Evolutionary conservation across 64 coral and sea anemone genomes (phyloP), one percentile per base, ranked within the genome.

Genomic region (Hydrozoanthus tunicans): DNA sequence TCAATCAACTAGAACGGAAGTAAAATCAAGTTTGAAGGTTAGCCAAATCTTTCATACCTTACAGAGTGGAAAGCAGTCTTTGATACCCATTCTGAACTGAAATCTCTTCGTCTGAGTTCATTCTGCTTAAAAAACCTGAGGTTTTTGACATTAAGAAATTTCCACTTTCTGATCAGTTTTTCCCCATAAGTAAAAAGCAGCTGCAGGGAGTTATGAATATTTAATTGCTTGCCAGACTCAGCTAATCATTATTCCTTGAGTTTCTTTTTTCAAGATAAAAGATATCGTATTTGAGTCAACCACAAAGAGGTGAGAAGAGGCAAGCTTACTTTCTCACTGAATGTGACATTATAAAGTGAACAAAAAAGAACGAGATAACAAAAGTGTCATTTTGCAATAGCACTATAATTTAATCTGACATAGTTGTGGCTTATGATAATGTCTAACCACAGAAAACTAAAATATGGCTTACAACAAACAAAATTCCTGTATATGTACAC

Each of bases 191-290:
- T 15, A 73, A 27, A 14, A 75, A 75, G 13, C 83, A 88, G 54
- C 84, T 88, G 84, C 84, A 51, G 67, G 54, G 23, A 74, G 70
- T 59, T 88, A 88, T 88, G 20, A 88, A 88, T 88, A 88, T 74
- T 88, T 88, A 74, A 88, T 75, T 58, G 32, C 13, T 51, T 53
- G 20, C 55, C 70, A 43, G 55, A 56, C 56, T 88, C 24, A 64
- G 69, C 17, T 60, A 88, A 73, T 74, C 56, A 88, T 74, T 58
- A 60, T 60, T 43, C 63, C 25, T 32, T 81, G 63, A 5, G 63
- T 79, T 79, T 79, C 77, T 58, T 10, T 15, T 55, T 53, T 15
- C 9, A 55, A 53, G 3, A 23, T 15, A 79, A 59, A 15, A 56
- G 24, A 70, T 17, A 23, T 3, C 6, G 23, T 26, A 43, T 17